Percentiles rank a stretch among this genome's conserved stretches.
Conservation (phyloP, 2,888 invertebrate species). For the Lutraria lutraria region DNA sequence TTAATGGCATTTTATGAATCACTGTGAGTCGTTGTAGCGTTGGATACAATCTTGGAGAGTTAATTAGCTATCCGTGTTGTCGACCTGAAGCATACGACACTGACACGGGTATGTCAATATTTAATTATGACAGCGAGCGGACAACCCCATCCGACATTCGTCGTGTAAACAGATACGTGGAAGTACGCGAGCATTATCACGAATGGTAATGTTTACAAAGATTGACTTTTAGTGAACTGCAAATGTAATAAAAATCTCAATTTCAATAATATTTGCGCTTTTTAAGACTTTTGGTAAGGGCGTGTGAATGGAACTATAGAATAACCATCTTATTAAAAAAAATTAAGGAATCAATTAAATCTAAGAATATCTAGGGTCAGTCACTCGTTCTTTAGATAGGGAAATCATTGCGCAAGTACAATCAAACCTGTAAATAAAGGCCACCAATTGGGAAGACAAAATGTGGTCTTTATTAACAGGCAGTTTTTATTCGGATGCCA, state of each 20-base stretch:
- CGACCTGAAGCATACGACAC: background rate
- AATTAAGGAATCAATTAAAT: too few relatives aligned
- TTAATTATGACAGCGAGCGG: slow-evolving; percentile 34
- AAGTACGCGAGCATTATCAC: background rate
- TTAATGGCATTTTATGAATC: slow-evolving; percentile 28
- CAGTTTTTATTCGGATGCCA: too few relatives aligned
- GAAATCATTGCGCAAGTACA: too few relatives aligned
- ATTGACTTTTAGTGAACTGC: background rate
- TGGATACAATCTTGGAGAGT: background rate
- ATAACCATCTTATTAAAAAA: background rate
- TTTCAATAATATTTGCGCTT: background rate
- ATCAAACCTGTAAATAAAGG: too few relatives aligned
- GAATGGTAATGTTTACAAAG: background rate
- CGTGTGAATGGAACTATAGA: background rate
- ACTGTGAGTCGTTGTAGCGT: background rate
- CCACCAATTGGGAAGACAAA: too few relatives aligned
- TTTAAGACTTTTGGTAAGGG: background rate
- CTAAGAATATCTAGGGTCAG: too few relatives aligned
- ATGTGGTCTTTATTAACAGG: too few relatives aligned
- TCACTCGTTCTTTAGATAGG: too few relatives aligned
- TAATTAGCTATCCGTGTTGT: background rate
- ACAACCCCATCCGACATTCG: background rate
- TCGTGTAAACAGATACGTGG: slow-evolving; percentile 7
- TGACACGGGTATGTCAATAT: slow-evolving; percentile 42
- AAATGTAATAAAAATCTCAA: background rate